Evolutionary conservation across 2,113 vertebrate genomes (phyloP).

Genomic region (Strigops habroptila): DNA sequence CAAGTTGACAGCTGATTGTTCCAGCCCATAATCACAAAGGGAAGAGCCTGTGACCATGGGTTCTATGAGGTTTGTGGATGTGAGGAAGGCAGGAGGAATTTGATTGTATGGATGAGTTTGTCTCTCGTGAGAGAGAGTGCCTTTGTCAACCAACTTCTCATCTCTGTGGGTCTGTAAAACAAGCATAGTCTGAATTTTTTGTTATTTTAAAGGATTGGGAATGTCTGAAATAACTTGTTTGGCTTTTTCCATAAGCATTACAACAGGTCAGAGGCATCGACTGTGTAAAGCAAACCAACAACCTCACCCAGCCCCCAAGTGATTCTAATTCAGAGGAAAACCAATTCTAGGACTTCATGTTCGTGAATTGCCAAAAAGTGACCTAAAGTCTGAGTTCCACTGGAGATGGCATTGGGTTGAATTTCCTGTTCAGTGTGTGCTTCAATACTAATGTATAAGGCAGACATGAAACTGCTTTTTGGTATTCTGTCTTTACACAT

Average conservation of each 20-base stretch:
- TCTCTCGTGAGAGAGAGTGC: background rate
- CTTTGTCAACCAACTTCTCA: background rate
- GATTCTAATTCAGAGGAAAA: background rate
- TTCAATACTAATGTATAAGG: background rate
- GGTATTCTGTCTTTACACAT: fast-evolving
- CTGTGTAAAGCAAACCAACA: background rate
- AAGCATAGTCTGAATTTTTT: background rate
- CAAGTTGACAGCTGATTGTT: background rate
- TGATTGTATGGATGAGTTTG: background rate
- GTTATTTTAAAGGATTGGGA: background rate
- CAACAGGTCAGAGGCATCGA: background rate
- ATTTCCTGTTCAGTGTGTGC: fast-evolving
- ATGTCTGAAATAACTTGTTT: background rate
- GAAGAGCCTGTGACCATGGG: background rate
- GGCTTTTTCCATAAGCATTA: background rate
- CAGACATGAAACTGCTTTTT: background rate
- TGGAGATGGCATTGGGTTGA: background rate
- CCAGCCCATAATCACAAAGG: background rate
- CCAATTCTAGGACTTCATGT: fast-evolving
- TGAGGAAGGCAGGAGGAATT: background rate
- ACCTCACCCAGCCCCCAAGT: background rate
- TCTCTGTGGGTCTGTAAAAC: background rate
- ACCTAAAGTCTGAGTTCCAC: background rate
- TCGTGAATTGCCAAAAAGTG: background rate
- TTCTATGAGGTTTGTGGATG: background rate